Percentiles rank a stretch among this genome's conserved stretches.
phyloP scores from a whole-genome alignment of 2,888 invertebrate genomes.

The Salpingus planirostris region DNA sequence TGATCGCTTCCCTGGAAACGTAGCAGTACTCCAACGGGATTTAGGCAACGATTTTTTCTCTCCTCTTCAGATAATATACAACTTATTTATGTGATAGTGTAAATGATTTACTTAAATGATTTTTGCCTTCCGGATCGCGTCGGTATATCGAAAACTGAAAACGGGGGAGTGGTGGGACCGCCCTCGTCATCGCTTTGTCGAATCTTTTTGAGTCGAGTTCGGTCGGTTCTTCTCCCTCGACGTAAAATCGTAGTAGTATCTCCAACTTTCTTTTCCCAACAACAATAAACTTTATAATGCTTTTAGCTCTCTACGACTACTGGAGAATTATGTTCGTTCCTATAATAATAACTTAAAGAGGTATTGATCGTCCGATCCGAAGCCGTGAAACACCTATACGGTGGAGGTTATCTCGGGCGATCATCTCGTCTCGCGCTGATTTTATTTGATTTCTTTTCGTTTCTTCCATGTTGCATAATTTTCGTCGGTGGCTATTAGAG shows the following conservation, averaged over 20 bases:
- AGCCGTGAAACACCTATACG: too few species aligned
- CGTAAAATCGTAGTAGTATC: neutral
- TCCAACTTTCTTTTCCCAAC: slow-evolving; percentile 2
- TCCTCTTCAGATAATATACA: slow-evolving; percentile 10
- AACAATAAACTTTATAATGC: slow-evolving; percentile 5
- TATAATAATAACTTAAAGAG: slow-evolving; percentile 4
- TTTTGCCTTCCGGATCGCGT: too few species aligned
- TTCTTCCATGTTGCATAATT: slow-evolving; percentile 2
- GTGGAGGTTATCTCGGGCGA: too few species aligned
- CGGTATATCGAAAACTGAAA: too few species aligned
- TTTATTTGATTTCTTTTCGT: too few species aligned
- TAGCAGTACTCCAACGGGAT: slow-evolving; percentile 25
- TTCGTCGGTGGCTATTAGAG: slow-evolving; percentile 9
- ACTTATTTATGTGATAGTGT: slow-evolving; percentile 23
- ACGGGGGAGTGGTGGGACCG: too few species aligned
- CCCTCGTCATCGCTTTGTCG: too few species aligned
- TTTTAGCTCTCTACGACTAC: slow-evolving; percentile 16
- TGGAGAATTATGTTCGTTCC: too few species aligned
- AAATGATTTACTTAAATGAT: slow-evolving; percentile 9
- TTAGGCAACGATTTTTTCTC: slow-evolving; percentile 16
- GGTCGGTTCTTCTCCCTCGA: too few species aligned
- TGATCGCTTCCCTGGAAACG: slow-evolving; percentile 52
- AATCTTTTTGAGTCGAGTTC: too few species aligned
- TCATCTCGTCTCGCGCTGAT: too few species aligned
- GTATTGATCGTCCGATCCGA: slow-evolving; percentile 1